Evolutionary conservation across 2,113 vertebrate genomes (phyloP).

Genomic region (Caracal caracal): DNA sequence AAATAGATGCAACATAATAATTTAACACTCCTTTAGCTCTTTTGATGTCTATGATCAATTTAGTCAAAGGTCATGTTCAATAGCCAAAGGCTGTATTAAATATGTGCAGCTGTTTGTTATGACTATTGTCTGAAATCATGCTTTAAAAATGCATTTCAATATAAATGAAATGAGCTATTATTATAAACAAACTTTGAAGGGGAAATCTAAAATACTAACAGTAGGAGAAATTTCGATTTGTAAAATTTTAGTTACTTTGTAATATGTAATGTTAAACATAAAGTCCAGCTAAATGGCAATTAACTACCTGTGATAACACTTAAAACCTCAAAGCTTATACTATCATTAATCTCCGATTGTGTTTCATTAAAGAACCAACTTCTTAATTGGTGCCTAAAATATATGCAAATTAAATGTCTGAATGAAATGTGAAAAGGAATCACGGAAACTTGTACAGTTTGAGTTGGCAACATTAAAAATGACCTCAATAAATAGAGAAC

Average conservation of each 20-base stretch:
- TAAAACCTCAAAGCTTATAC: neutral
- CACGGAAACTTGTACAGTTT: neutral
- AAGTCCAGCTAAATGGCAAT: neutral
- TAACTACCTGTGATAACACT: neutral
- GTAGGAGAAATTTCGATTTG: conserved; percentile 12
- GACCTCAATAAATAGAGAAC: neutral
- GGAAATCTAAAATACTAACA: conserved; percentile 29
- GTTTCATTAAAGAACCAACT: conserved; percentile 40
- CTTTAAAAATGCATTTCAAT: conserved; percentile 52
- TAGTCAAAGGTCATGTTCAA: conserved; percentile 41
- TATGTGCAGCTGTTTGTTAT: conserved; percentile 43
- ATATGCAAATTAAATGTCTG: conserved; percentile 5
- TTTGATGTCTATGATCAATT: conserved; percentile 36
- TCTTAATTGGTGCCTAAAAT: neutral
- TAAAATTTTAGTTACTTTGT: neutral
- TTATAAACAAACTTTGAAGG: conserved; percentile 3
- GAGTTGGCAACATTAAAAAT: neutral
- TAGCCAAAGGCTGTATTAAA: conserved; percentile 34
- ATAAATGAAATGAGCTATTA: neutral
- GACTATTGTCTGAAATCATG: neutral
- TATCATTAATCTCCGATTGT: neutral
- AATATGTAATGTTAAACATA: conserved; percentile 38
- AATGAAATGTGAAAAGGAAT: conserved; percentile 52
- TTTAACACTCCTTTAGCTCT: neutral
- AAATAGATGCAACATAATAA: conserved; percentile 30